Evolutionary conservation across 2,888 invertebrate genomes (phyloP).

Genomic region (Lasius fuliginosus): DNA sequence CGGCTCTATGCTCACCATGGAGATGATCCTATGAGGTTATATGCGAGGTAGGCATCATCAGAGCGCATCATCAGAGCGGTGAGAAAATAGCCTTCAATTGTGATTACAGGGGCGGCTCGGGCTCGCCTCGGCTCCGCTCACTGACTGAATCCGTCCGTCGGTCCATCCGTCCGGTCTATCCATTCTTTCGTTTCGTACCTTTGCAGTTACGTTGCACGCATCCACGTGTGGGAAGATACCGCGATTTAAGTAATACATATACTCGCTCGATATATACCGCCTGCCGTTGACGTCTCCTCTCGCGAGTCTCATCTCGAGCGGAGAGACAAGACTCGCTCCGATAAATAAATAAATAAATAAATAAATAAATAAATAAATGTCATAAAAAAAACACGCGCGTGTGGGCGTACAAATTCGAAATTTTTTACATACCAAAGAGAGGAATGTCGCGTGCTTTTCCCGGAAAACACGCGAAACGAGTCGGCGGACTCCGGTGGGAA

Average conservation of each 20-base stretch:
- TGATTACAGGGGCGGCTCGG: constrained; percentile 86
- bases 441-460: not conserved
- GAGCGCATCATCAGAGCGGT: constrained; percentile 86
- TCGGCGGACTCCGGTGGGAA: constrained; percentile 52
- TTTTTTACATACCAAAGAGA: not conserved
- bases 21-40: constrained; percentile 84
- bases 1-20: constrained; percentile 74
- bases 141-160: constrained; percentile 75
- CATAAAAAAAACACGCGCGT: not conserved
- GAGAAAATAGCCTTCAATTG: constrained; percentile 87
- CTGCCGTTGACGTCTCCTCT: constrained; percentile 30
- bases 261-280: constrained; percentile 38
- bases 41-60: constrained; percentile 84
- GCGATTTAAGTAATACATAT: constrained; percentile 73
- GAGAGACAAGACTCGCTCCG: not conserved
- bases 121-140: constrained; percentile 78
- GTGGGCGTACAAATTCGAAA: not conserved
- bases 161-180: constrained; percentile 56
- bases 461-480: not conserved
- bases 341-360: not conserved
- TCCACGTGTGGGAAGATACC: constrained; percentile 70
- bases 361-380: not conserved
- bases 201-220: constrained; percentile 47
- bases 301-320: constrained; percentile 27
- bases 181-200: constrained; percentile 64